phyloP scores from a whole-genome alignment of 1,140 invertebrate genomes.

The Elysia chlorotica region DNA sequence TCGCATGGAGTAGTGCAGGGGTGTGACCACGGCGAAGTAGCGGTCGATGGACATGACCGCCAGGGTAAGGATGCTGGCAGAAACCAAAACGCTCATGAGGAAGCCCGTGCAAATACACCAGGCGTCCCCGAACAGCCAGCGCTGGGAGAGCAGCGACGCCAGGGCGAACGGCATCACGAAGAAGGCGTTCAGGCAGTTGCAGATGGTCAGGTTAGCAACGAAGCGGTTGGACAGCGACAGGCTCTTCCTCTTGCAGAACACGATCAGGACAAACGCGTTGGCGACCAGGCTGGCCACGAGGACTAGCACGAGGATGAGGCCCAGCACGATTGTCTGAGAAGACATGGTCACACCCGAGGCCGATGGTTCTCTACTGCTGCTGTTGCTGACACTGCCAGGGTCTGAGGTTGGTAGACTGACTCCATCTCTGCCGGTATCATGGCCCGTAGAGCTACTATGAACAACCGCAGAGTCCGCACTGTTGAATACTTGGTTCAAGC shows the following conservation, averaged over 20 bases:
- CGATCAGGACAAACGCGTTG: constrained; percentile 67
- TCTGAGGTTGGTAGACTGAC: no score
- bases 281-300: constrained; percentile 61
- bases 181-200: constrained; percentile 70
- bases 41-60: constrained; percentile 84
- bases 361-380: no score
- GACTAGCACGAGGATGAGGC: constrained; percentile 40
- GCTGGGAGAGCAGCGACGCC: constrained; percentile 52
- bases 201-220: constrained; percentile 72
- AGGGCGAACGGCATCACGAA: constrained; percentile 69
- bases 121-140: constrained; percentile 55
- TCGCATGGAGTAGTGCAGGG: constrained; percentile 65
- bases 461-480: no score
- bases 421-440: no score
- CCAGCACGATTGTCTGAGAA: constrained; percentile 28
- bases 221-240: constrained; percentile 73
- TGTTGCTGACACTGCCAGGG: no score
- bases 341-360: no score
- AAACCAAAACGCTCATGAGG: constrained; percentile 65
- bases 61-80: constrained; percentile 72
- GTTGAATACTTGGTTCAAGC: no score
- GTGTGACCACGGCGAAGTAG: constrained; percentile 74
- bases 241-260: constrained; percentile 67
- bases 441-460: no score
- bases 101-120: constrained; percentile 66